Evolutionary conservation across 2,797 vertebrate genomes (phyloP).

Genomic region (Danio tinwini): DNA sequence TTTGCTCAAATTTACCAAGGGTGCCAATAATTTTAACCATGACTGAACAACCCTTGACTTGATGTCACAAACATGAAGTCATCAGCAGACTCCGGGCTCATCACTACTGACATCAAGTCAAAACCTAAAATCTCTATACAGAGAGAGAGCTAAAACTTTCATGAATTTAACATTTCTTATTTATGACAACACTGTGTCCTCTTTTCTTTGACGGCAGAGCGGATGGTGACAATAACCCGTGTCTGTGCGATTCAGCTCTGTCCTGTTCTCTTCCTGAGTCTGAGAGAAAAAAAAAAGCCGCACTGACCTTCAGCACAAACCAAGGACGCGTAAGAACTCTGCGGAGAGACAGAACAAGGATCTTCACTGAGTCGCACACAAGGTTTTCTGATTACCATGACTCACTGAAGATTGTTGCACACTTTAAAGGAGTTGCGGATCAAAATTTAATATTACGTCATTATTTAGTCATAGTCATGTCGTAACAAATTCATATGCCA

Average conservation of each 20-base stretch:
- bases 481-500: background rate
- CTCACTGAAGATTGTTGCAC: slow-evolving; percentile 23
- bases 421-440: slow-evolving; percentile 4
- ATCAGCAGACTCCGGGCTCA: slow-evolving; percentile 68
- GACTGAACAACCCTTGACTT: slow-evolving; percentile 31
- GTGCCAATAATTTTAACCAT: slow-evolving; percentile 66
- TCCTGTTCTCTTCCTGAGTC: slow-evolving; percentile 19
- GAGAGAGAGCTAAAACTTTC: slow-evolving; percentile 76
- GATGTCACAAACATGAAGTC: slow-evolving; percentile 64
- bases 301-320: slow-evolving; percentile 59
- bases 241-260: background rate
- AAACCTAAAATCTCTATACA: slow-evolving; percentile 73
- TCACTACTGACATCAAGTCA: slow-evolving; percentile 75
- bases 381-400: slow-evolving; percentile 5
- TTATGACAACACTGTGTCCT: slow-evolving; percentile 71
- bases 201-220: slow-evolving; percentile 55
- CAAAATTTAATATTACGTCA: background rate
- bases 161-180: slow-evolving; percentile 80
- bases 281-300: slow-evolving; percentile 38
- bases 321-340: slow-evolving; percentile 61
- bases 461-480: slow-evolving; percentile 53
- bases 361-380: slow-evolving; percentile 26
- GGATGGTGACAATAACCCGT: slow-evolving; percentile 46
- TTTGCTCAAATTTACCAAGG: background rate
- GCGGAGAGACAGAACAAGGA: slow-evolving; percentile 21